Evolutionary conservation across 2,113 vertebrate genomes (phyloP), one percentile per base, ranked within the genome.

Genomic region (Sorex fumeus): DNA sequence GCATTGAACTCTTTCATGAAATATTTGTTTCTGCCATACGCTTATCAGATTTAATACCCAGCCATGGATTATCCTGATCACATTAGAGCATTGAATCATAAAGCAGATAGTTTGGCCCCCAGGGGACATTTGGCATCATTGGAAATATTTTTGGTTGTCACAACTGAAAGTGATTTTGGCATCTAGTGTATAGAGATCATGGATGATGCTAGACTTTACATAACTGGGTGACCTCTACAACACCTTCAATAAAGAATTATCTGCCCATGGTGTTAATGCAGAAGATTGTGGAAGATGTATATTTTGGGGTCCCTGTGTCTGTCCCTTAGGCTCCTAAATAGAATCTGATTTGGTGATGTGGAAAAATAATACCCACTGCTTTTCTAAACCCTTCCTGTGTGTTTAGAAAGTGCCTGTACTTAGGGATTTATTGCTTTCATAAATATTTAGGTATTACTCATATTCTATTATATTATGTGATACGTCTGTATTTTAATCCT

Each of bases 261-360:
- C 36, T 0, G 1, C 67, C 3, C 60, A 8, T 2, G 30, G 3
- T 43, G 67, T 40, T 1, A 7, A 0, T 1, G 1, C 0, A 0
- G 40, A 57, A 25, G 27, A 32, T 5, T 23, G 2, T 19, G 34
- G 9, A 43, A 10, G 2, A 6, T 43, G 50, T 25, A 7, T 75
- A 30, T 84, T 36, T 92, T 18, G 43, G 34, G 50, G 57, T 50
- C 62, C 43, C 43, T 32, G 0, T 30, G 8, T 30, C 15, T 84
- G 21, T 91, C 36, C 40, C 13, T 69, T 3, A 27, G 50, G 11
- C 30, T 77, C 64, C 72, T 19, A 21, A 7, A 27, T 9, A 77
- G 70, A 85, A 78, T 70, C n/a, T 40, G 19, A 82, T 70, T 83
- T 32, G 32, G 16, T 69, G 27, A 57, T 57, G 60, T 8, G 23